Conservation (phyloP, 2,888 invertebrate species). For the Folsomia manolachei region DNA sequence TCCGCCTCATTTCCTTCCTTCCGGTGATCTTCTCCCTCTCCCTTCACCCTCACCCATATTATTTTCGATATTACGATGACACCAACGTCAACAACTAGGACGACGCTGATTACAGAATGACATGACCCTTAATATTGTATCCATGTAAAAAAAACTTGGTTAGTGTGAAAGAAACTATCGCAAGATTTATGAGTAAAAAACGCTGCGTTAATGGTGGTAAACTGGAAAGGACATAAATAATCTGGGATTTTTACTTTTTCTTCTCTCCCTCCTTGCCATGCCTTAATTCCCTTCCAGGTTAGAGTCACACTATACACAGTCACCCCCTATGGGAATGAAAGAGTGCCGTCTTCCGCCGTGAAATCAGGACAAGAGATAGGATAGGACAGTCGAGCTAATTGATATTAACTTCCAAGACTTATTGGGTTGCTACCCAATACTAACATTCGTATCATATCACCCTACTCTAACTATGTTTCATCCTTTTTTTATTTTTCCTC, state of each 20-base stretch:
- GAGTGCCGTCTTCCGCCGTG: conserved; percentile 9
- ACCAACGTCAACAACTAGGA: no score
- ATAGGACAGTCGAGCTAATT: neutral
- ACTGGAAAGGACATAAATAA: conserved; percentile 7
- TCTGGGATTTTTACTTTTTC: conserved; percentile 3
- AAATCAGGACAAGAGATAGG: neutral
- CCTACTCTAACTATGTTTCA: neutral
- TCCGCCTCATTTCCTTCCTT: no score
- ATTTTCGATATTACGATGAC: no score
- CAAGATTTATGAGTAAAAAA: neutral
- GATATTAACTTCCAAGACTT: conserved; percentile 8
- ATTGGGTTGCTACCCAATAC: neutral
- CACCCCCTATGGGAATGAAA: neutral
- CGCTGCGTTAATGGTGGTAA: conserved; percentile 1
- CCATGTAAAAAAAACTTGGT: neutral
- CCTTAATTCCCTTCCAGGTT: no score
- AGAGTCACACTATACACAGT: no score
- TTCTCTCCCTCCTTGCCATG: no score
- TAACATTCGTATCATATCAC: no score
- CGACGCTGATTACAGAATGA: neutral
- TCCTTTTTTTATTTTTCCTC: neutral
- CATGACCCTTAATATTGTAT: no score
- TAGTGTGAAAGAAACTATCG: neutral
- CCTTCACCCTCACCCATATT: neutral
- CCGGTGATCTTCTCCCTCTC: no score